phyloP scores from a whole-genome alignment of 2,113 vertebrate genomes.

The Brachyistius frenatus region DNA sequence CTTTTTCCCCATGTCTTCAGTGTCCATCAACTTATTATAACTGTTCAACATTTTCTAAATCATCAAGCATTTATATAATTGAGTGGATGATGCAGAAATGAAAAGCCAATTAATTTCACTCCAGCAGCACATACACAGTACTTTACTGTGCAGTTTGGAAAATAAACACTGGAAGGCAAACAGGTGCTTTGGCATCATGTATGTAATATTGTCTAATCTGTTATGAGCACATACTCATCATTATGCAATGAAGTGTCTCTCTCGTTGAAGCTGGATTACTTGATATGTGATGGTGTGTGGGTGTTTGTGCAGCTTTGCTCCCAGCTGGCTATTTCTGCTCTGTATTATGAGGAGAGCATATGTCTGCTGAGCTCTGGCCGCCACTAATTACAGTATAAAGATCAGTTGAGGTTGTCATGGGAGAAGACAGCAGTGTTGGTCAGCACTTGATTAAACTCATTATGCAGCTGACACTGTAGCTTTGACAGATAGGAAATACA shows the following conservation, averaged over 20 bases:
- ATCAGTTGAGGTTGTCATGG: conserved; percentile 34
- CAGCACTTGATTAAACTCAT: conserved; percentile 54
- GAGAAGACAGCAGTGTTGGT: conserved; percentile 43
- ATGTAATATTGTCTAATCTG: conserved; percentile 27
- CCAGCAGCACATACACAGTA: not conserved
- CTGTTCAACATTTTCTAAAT: conserved; percentile 12
- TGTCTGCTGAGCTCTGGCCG: conserved; percentile 56
- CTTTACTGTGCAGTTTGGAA: not conserved
- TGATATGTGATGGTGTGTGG: not conserved
- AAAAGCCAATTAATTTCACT: conserved; percentile 15
- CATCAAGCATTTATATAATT: not conserved
- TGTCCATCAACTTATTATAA: not conserved
- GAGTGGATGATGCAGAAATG: not conserved
- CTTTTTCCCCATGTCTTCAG: not conserved
- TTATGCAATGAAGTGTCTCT: not conserved
- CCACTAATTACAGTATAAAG: conserved; percentile 57
- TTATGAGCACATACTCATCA: conserved; percentile 10
- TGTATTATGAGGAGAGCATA: conserved; percentile 38
- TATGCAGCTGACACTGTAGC: conserved; percentile 31
- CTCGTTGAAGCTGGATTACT: conserved; percentile 4
- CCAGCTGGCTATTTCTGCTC: conserved; percentile 22
- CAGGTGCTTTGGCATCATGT: conserved; percentile 5
- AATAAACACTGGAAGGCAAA: conserved; percentile 22
- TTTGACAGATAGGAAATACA: conserved; percentile 18
- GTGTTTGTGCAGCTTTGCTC: not conserved